Conservation (phyloP, 2,797 vertebrate species). For the Centropyge bicolor region DNA sequence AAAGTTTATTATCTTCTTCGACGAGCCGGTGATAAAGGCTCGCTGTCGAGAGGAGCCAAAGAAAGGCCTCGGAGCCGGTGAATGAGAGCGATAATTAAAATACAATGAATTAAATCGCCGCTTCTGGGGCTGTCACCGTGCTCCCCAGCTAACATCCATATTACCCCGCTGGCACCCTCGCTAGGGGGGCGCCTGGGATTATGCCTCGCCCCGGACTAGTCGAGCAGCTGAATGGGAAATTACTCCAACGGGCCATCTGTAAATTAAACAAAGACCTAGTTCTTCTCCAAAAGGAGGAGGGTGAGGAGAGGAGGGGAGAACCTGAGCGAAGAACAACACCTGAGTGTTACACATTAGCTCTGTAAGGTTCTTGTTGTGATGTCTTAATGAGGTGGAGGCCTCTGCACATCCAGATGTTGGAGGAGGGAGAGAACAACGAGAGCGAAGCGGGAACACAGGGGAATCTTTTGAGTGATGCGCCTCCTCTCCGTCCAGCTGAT, state of each 20-base stretch:
- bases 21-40: conserved; percentile 86
- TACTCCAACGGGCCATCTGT: conserved; percentile 65
- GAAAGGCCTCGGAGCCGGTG: conserved; percentile 43
- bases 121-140: conserved; percentile 73
- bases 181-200: conserved; percentile 77
- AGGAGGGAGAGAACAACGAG: background rate
- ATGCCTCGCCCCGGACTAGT: conserved; percentile 43
- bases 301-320: conserved; percentile 10
- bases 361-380: conserved; percentile 1
- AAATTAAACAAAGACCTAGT: conserved; percentile 74
- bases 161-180: conserved; percentile 77
- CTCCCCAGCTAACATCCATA: conserved; percentile 82
- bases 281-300: conserved; percentile 57
- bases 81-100: conserved; percentile 85
- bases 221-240: conserved; percentile 62
- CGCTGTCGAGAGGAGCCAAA: conserved; percentile 68
- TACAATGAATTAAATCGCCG: conserved; percentile 82
- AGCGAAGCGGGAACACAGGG: conserved; percentile 15
- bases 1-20: conserved; percentile 93
- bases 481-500: conserved; percentile 35
- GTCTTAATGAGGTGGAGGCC: conserved; percentile 59
- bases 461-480: conserved; percentile 57
- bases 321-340: conserved; percentile 58
- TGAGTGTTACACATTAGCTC: conserved; percentile 50
- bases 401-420: conserved; percentile 42